Evolutionary conservation across 2,797 vertebrate species (phyloP).

Genomic region (Rhincodon typus): DNA sequence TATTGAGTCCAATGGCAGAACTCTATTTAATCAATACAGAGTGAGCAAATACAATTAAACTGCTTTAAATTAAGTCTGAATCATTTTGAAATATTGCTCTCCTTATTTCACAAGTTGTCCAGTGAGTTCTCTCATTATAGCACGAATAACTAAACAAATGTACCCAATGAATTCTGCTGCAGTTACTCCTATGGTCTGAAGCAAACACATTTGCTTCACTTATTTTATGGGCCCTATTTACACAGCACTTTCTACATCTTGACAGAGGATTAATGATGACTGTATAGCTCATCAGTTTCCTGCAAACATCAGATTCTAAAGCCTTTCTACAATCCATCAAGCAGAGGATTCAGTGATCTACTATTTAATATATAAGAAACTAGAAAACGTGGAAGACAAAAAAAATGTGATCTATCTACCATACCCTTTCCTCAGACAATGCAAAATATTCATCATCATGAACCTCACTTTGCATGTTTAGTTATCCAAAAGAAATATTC

Average conservation of each 20-base stretch:
- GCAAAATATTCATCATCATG: background rate
- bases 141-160: background rate
- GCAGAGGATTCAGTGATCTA: background rate
- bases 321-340: background rate
- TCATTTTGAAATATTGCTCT: background rate
- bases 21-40: background rate
- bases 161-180: background rate
- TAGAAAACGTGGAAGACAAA: background rate
- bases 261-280: background rate
- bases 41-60: background rate
- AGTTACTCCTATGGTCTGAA: background rate
- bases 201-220: background rate
- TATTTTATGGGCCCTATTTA: background rate
- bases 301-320: background rate
- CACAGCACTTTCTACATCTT: background rate
- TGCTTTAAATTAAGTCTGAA: background rate
- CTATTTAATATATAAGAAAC: background rate
- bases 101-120: background rate
- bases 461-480: background rate
- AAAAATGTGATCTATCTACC: background rate
- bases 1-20: background rate
- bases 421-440: background rate
- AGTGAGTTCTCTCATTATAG: background rate
- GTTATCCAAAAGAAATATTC: background rate
- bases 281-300: background rate